Evolutionary conservation across 2,113 vertebrate genomes (phyloP).

Genomic region (Mesoclemmys tuberculata): DNA sequence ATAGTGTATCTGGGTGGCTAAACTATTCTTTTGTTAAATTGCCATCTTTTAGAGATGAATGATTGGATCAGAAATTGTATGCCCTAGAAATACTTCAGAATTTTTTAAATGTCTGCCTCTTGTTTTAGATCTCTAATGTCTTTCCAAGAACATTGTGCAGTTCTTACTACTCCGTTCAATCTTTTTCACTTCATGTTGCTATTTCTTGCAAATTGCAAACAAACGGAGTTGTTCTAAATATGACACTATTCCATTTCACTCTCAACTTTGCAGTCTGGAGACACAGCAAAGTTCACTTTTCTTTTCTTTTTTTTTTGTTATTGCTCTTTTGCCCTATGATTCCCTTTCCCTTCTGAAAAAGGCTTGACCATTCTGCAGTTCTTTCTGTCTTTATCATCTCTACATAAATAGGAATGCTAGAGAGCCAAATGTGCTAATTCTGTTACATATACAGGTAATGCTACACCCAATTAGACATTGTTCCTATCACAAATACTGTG

Average conservation of each 20-base stretch:
- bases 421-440: neutral
- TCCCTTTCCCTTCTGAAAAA: neutral
- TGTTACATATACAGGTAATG: neutral
- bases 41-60: neutral
- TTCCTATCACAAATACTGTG: neutral
- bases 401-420: neutral
- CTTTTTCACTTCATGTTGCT: neutral
- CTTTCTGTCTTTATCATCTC: neutral
- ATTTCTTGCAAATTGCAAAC: slow-evolving; percentile 10
- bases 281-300: neutral
- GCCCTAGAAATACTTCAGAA: neutral
- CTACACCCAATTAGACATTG: neutral
- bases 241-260: neutral
- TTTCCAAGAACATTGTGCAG: neutral
- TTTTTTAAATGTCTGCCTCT: neutral
- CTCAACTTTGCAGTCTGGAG: neutral
- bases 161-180: neutral
- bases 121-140: neutral
- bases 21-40: neutral
- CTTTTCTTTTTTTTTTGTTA: neutral
- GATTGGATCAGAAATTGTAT: neutral
- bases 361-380: neutral
- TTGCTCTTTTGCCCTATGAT: neutral
- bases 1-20: neutral
- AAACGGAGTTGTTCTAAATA: accelerated